Evolutionary conservation across 2,888 invertebrate genomes (phyloP).

Genomic region (Tromatobia lineatoria): DNA sequence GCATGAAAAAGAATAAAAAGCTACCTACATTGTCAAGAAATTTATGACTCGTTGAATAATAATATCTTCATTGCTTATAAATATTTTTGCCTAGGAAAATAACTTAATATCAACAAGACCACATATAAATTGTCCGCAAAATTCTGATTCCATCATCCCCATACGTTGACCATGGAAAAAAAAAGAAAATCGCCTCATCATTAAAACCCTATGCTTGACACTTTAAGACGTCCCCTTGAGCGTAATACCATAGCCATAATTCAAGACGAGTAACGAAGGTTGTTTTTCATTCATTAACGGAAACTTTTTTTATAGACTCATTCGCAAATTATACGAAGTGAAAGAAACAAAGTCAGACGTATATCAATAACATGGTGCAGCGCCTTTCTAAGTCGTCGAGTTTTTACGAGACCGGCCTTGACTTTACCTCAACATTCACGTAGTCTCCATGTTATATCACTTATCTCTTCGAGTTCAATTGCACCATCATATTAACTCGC

Average conservation of each 20-base stretch:
- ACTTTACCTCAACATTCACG: constrained; percentile 37
- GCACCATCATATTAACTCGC: not conserved
- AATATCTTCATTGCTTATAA: no score
- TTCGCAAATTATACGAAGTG: not conserved
- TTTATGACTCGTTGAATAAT: no score
- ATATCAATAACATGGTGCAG: not conserved
- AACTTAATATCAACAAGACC: no score
- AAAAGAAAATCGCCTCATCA: no score
- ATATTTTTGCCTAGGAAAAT: no score
- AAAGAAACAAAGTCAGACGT: not conserved
- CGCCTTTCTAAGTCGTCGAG: constrained; percentile 41
- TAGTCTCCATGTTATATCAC: constrained; percentile 40
- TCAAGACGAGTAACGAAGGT: not conserved
- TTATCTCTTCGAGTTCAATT: constrained; percentile 8
- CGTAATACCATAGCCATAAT: not conserved
- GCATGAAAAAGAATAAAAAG: no score
- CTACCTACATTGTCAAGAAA: no score
- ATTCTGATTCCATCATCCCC: no score
- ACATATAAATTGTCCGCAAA: no score
- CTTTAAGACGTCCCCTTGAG: no score
- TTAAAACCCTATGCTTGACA: no score
- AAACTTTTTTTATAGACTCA: not conserved
- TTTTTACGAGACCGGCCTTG: constrained; percentile 54
- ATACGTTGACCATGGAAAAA: no score
- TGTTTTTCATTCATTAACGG: not conserved